Base-by-base conservation (phyloP, 2,113 vertebrate species). In the Isichthys henryi region DNA sequence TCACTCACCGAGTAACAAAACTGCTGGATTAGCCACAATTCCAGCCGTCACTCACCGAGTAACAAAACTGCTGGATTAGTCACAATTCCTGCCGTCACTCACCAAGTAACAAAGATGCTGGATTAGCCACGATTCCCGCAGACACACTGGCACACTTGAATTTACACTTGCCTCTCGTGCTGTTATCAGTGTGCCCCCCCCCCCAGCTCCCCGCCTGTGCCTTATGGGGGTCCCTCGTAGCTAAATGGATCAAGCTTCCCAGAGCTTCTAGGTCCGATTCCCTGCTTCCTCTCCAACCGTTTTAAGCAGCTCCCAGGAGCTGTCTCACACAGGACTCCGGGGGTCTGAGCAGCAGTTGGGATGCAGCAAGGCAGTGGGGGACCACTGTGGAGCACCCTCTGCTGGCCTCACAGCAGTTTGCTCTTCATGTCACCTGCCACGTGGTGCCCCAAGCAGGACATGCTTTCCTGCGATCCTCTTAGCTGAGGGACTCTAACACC, bases 401-500 rank as follows among this genome's bases (percentile, higher is more conserved):
- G 21, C 9, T 50, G 83, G 48, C 23, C 43, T 3, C 13, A 17
- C 82, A 74, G 66, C 74, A 19, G 10, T 11, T 86, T 50, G 45
- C 50, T 23, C 48, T 86, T 9, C 62, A 3, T 70, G 62, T 31
- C 1, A 13, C 83, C 83, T 6, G 21, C 9, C n/a, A 11, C n/a
- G 17, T 2, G 23, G 46, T 21, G 11, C n/a, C 46, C 23, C 62
- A 10, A 48, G 5, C 82, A 35, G 74, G 74, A 10, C 17, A 15
- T 80, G 31, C 35, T 39, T 80, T 19, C 17, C 17, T 6, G 27
- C 5, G 5, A 15, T 39, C 31, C 70, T 39, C 27, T 39, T 77
- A 6, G 27, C 31, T 39, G n/a, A 66, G 8, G n/a, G 9, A 93
- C 85, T 88, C 91, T 90, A 88, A 87, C 91, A 85, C 90, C 91